phyloP scores from a whole-genome alignment of 2,888 invertebrate species.

The Cacoxenus indagator region DNA sequence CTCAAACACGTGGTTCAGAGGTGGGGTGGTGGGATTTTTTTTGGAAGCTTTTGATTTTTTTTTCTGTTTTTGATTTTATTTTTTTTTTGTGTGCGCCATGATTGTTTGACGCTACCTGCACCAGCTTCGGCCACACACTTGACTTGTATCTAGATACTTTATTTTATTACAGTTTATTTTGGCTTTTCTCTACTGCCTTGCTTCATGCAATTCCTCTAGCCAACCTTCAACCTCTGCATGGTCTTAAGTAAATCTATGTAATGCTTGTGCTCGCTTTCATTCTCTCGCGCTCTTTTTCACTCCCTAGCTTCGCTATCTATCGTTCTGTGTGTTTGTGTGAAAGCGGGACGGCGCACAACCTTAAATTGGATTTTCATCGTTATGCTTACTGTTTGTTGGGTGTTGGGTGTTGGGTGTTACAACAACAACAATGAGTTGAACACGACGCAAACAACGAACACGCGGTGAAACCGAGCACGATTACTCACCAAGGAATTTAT shows the following conservation, averaged over 20 bases:
- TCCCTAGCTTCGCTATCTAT: neutral
- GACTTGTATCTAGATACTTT: conserved; percentile 56
- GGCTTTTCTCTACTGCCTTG: conserved; percentile 26
- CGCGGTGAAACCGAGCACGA: conserved; percentile 53
- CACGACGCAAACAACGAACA: neutral
- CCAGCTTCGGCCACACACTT: conserved; percentile 19
- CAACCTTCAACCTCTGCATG: neutral
- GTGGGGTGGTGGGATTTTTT: conserved; percentile 44
- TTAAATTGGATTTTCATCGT: conserved; percentile 67
- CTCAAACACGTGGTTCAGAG: conserved; percentile 36
- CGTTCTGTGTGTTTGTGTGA: conserved; percentile 2
- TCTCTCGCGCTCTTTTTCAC: neutral
- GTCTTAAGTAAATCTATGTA: neutral
- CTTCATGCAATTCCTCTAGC: neutral
- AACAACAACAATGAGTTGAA: neutral
- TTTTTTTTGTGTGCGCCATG: conserved; percentile 31
- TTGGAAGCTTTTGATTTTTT: conserved; percentile 17
- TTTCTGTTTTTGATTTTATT: neutral
- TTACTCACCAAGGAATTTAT: conserved; percentile 71
- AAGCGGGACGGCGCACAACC: conserved; percentile 44
- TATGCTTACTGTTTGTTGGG: conserved; percentile 53
- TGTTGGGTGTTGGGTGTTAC: conserved; percentile 22
- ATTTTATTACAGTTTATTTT: conserved; percentile 66
- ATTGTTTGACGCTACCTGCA: conserved; percentile 25
- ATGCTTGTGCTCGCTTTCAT: neutral